A percentile compares a stretch with the other conserved stretches of the same genome.
These are phyloP conservation scores for Pseudorhiza aurosa DNA, from an alignment of 30 jellyfish, hydroid and myxozoan genomes.

Conservation along the genomic window DNA sequence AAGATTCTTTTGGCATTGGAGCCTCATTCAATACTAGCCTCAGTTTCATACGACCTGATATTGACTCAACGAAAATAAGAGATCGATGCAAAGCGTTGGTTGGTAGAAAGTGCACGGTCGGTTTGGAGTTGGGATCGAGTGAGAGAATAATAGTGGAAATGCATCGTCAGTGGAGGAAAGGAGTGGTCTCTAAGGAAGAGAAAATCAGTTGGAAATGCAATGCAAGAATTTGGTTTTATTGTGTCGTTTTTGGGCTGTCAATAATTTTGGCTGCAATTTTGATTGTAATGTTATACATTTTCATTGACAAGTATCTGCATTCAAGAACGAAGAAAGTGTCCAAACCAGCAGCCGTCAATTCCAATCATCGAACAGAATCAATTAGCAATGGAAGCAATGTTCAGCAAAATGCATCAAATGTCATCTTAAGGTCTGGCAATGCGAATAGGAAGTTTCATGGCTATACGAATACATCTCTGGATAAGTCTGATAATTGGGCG, in stretches of 20 bases:
- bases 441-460: too few species aligned
- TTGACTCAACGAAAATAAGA: slow-evolving; percentile 48
- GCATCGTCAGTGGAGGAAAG: slow-evolving; percentile 6
- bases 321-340: background rate
- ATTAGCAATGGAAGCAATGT: too few species aligned
- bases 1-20: slow-evolving; percentile 19
- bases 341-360: too few species aligned
- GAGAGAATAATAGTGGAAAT: slow-evolving; percentile 64
- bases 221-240: slow-evolving; percentile 68
- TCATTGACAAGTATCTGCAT: background rate
- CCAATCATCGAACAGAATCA: too few species aligned
- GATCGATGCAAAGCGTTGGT: slow-evolving; percentile 49
- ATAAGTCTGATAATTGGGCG: too few species aligned
- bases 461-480: too few species aligned
- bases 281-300: background rate
- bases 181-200: slow-evolving; percentile 33
- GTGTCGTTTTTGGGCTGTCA: slow-evolving; percentile 17
- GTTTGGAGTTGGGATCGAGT: slow-evolving; percentile 32
- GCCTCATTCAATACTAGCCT: slow-evolving; percentile 14
- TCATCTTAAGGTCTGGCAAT: too few species aligned
- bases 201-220: slow-evolving; percentile 70
- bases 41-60: slow-evolving; percentile 39
- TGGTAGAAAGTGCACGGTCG: slow-evolving; percentile 33
- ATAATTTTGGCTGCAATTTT: background rate
- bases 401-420: too few species aligned